Evolutionary conservation across 2,113 vertebrate genomes (phyloP), one percentile per base, ranked within the genome.

Genomic region (Thunnus thynnus): DNA sequence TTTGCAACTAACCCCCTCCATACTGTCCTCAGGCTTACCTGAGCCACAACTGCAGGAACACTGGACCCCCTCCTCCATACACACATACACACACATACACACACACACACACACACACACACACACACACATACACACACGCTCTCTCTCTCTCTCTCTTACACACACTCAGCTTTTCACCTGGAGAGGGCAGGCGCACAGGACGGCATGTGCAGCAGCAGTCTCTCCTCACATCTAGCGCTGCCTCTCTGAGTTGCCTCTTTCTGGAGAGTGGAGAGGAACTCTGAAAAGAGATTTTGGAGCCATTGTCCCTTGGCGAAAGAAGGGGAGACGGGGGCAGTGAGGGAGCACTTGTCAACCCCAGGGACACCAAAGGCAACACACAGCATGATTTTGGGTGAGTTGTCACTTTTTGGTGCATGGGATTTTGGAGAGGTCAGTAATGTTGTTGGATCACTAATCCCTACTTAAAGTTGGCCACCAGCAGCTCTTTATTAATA

Each of bases 311-410:
- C 80, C 89, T 87, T 87, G 82, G 88, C 58, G 62, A 73, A 78
- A 76, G 72, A 72, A 82, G 73, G 76, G 81, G 86, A 89, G 78
- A 91, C 82, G 30, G 77, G 78, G 86, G 61, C 73, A 77, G 52
- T 58, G 44, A 84, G 82, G 84, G 71, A 90, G 57, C 86, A 78
- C 79, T 85, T 84, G 73, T 86, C 86, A 82, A 73, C 36, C 27
- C 86, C 83, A 85, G 87, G 85, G 89, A 80, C 58, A 89, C 85
- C 87, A 86, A 66, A 77, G 81, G 88, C 91, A 89, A 80, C 84
- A 67, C 61, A 78, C 79, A 92, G 72, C 87, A 96, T 96, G 95
- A 95, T 96, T 93, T 86, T 96, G 86, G 95, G 95, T 96, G 91
- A 95, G 95, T 95, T 90, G 75, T 56, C 0, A 13, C 63, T 89